Percentiles rank a stretch among this genome's conserved stretches.
Conservation (phyloP, 2,113 vertebrate species). For the Panurus biarmicus region DNA sequence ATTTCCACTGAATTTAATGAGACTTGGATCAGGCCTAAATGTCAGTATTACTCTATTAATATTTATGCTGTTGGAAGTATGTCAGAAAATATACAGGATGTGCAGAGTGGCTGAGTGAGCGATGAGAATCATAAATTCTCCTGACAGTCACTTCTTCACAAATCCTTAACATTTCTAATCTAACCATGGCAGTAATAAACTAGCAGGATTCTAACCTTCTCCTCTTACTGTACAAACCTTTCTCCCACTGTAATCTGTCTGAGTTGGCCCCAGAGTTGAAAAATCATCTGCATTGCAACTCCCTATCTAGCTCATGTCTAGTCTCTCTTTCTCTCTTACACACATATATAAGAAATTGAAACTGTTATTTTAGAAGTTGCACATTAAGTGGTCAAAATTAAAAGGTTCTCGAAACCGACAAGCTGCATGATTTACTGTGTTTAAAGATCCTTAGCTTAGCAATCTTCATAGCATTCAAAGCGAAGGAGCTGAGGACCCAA, state of each 20-base stretch:
- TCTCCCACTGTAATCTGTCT: background rate
- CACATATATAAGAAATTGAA: background rate
- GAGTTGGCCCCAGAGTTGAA: background rate
- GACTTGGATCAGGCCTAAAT: slow-evolving; percentile 59
- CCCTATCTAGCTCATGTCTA: slow-evolving; percentile 24
- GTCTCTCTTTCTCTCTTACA: background rate
- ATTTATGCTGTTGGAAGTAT: slow-evolving; percentile 57
- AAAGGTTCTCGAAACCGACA: background rate
- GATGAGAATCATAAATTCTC: slow-evolving; percentile 50
- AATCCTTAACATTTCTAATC: slow-evolving; percentile 47
- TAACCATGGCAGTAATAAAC: slow-evolving; percentile 43
- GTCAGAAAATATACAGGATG: slow-evolving; percentile 62
- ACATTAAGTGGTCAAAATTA: slow-evolving; percentile 26
- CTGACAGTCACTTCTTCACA: slow-evolving; percentile 48
- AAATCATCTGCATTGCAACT: slow-evolving; percentile 26
- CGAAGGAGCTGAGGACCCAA: background rate
- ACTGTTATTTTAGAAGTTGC: slow-evolving; percentile 13
- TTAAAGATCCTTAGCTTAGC: background rate
- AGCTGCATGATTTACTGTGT: background rate
- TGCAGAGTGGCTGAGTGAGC: slow-evolving; percentile 41
- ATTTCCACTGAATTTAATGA: slow-evolving; percentile 62
- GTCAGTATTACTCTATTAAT: slow-evolving; percentile 64
- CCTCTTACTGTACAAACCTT: slow-evolving; percentile 40
- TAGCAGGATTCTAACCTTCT: slow-evolving; percentile 40
- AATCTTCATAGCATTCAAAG: background rate